Evolutionary conservation across 2,113 vertebrate species (phyloP).

Genomic region (Notiomystis cincta): DNA sequence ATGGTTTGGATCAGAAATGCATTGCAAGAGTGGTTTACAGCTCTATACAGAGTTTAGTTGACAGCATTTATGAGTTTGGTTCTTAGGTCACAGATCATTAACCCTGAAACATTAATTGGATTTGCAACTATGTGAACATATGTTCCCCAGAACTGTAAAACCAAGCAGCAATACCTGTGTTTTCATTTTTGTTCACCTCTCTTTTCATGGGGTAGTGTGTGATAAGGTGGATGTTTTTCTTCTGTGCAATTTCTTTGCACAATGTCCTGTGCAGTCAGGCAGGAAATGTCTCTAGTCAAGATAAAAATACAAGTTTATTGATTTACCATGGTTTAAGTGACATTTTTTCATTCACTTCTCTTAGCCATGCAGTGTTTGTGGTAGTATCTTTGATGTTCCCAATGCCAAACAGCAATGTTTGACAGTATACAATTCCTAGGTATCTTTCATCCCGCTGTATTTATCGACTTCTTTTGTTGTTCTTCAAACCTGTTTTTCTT

Average conservation of each 20-base stretch:
- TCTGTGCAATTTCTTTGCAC: background rate
- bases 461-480: background rate
- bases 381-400: background rate
- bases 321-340: background rate
- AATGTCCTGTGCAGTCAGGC: background rate
- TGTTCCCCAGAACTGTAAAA: background rate
- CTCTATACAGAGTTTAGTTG: background rate
- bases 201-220: background rate
- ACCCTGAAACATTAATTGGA: background rate
- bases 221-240: background rate
- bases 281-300: background rate
- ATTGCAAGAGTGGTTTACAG: background rate
- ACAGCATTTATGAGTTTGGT: background rate
- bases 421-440: background rate
- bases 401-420: background rate
- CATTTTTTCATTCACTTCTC: background rate
- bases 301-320: background rate
- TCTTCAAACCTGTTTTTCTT: background rate
- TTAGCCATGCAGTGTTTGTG: fast-evolving
- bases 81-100: background rate
- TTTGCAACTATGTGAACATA: background rate
- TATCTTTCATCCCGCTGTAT: background rate
- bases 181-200: background rate
- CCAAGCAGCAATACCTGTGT: background rate
- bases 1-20: background rate